Conservation (phyloP, 2,888 invertebrate genomes). For the Iselma pallidipennis region DNA sequence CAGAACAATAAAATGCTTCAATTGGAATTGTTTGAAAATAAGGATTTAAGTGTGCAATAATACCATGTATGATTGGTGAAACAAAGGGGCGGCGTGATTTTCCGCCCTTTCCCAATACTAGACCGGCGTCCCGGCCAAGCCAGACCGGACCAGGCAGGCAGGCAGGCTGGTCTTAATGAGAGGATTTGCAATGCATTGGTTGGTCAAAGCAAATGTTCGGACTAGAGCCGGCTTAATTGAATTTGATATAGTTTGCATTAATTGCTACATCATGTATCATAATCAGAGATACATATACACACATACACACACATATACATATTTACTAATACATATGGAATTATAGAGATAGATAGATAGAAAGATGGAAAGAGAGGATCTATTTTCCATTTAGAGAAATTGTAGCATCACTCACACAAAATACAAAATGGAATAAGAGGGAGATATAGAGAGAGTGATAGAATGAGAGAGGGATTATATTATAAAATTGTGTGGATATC, state of each 20-base stretch:
- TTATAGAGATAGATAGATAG: not conserved
- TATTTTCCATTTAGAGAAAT: too few species aligned
- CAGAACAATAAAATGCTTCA: too few species aligned
- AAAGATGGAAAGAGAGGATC: too few species aligned
- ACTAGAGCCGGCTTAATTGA: conserved; percentile 46
- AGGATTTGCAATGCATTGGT: conserved; percentile 48
- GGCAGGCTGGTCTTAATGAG: conserved; percentile 34
- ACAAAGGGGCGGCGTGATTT: not conserved
- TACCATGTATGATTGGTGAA: not conserved
- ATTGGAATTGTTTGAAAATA: not conserved
- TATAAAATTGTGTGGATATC: too few species aligned
- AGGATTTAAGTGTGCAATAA: not conserved
- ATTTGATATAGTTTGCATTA: conserved; percentile 52
- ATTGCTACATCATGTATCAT: conserved; percentile 48
- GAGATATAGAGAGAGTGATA: too few species aligned
- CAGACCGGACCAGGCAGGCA: too few species aligned
- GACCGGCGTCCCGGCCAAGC: too few species aligned
- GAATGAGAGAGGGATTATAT: too few species aligned
- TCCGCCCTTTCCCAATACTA: not conserved
- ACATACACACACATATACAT: not conserved
- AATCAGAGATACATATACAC: conserved; percentile 40
- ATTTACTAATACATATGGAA: not conserved
- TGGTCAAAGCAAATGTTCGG: conserved; percentile 47
- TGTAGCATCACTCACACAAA: too few species aligned
- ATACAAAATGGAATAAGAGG: too few species aligned